A percentile compares a stretch with the other conserved stretches of the same genome.
Evolutionary conservation across 2,888 invertebrate species (phyloP).

Genomic region (Gari tellinella): DNA sequence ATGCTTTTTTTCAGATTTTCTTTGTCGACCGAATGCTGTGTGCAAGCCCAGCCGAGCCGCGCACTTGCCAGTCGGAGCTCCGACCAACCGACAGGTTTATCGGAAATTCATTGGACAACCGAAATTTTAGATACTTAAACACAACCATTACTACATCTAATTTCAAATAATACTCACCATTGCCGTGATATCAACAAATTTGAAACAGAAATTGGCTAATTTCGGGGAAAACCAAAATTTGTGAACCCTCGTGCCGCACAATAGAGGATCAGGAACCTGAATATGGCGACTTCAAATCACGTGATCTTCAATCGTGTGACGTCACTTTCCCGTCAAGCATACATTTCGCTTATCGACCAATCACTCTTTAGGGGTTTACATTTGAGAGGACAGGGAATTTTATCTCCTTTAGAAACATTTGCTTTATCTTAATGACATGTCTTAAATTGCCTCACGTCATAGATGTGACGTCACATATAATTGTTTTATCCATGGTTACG

Average conservation of each 20-base stretch:
- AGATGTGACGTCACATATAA: too few relatives aligned
- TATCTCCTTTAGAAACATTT: too few relatives aligned
- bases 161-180: too few relatives aligned
- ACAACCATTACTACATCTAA: too few relatives aligned
- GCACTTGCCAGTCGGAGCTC: constrained; percentile 4
- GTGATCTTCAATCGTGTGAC: constrained; percentile 67
- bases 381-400: not conserved
- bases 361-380: constrained; percentile 50
- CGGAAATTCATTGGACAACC: too few relatives aligned
- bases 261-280: constrained; percentile 62
- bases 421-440: too few relatives aligned
- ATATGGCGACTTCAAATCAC: constrained; percentile 73
- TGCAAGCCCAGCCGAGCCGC: not conserved
- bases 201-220: too few relatives aligned
- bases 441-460: too few relatives aligned
- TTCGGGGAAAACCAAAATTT: not conserved
- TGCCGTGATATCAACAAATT: too few relatives aligned
- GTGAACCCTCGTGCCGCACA: constrained; percentile 49
- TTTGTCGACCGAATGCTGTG: constrained; percentile 2
- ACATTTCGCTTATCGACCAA: constrained; percentile 63
- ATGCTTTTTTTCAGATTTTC: not conserved
- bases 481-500: too few relatives aligned
- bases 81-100: not conserved
- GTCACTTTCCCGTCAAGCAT: constrained; percentile 68
- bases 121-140: too few relatives aligned